phyloP scores from a whole-genome alignment of 92 coral and sea anemone species.

The Heteractis magnifica region DNA sequence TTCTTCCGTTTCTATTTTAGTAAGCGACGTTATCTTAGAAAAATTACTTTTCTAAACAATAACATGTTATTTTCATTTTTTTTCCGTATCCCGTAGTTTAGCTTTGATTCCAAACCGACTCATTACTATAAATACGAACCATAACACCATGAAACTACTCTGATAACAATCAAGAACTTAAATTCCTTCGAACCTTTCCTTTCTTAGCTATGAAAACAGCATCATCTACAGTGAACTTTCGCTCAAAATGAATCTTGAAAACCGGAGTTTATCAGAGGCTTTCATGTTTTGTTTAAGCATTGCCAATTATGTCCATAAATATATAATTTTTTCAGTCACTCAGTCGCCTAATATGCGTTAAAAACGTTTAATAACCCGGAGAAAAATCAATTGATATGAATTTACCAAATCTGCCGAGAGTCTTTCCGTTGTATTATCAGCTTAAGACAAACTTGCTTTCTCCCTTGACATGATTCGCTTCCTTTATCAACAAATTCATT shows the following conservation, averaged over 20 bases:
- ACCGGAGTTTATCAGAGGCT: neutral
- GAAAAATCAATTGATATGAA: slow-evolving; percentile 8
- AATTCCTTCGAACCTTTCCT: neutral
- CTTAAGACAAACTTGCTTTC: slow-evolving; percentile 26
- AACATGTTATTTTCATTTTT: neutral
- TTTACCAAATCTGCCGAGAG: slow-evolving; percentile 12
- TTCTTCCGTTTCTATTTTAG: neutral
- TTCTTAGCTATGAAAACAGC: neutral
- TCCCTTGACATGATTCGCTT: slow-evolving; percentile 3
- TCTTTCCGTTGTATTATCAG: slow-evolving; percentile 30
- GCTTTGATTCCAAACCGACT: neutral
- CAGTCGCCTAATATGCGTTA: slow-evolving; percentile 10
- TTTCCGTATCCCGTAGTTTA: neutral
- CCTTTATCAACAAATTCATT: slow-evolving; percentile 34
- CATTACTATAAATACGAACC: neutral
- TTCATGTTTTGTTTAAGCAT: neutral
- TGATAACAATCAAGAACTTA: neutral
- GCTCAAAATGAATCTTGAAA: neutral
- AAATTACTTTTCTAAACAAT: neutral
- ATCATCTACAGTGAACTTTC: neutral
- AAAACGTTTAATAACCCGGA: slow-evolving; percentile 25
- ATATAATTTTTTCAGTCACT: neutral
- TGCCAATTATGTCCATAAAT: neutral
- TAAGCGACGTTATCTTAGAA: neutral
- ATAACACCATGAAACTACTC: neutral